These are phyloP conservation scores for Aproaerema taeniolella DNA, from an alignment of 2,888 invertebrate genomes.

Conservation along the genomic window DNA sequence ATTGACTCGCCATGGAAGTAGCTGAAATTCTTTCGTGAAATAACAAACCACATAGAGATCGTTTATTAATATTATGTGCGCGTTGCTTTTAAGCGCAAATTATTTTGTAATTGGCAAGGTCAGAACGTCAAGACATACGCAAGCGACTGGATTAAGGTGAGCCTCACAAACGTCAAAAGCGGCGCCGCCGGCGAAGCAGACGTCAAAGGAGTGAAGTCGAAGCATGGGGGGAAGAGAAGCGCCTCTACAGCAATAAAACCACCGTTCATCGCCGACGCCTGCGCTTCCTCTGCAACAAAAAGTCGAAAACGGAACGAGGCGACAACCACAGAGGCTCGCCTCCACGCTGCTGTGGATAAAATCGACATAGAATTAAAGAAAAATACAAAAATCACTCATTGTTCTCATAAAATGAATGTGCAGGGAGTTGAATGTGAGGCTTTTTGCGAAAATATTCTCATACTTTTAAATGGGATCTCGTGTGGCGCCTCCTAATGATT, in stretches of 20 bases:
- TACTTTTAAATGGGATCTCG: conserved; percentile 76
- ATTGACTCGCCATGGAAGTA: too few relatives aligned
- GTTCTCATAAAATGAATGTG: conserved; percentile 78
- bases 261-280: conserved; percentile 59
- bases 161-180: conserved; percentile 53
- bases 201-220: conserved; percentile 26
- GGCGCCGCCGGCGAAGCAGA: conserved; percentile 42
- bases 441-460: conserved; percentile 77
- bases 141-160: too few relatives aligned
- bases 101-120: too few relatives aligned
- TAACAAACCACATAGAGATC: too few relatives aligned
- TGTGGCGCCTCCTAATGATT: conserved; percentile 77
- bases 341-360: conserved; percentile 69
- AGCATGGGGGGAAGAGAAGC: conserved; percentile 36
- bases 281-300: conserved; percentile 64
- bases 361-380: conserved; percentile 77
- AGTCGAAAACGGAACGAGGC: conserved; percentile 69
- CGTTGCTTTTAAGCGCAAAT: too few relatives aligned
- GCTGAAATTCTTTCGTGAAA: too few relatives aligned
- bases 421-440: conserved; percentile 74
- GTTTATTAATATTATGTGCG: too few relatives aligned
- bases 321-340: conserved; percentile 67
- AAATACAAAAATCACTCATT: conserved; percentile 78
- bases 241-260: conserved; percentile 51
- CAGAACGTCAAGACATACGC: too few relatives aligned